Conservation (phyloP, 2,797 vertebrate species). For the Mastacembelus armatus region DNA sequence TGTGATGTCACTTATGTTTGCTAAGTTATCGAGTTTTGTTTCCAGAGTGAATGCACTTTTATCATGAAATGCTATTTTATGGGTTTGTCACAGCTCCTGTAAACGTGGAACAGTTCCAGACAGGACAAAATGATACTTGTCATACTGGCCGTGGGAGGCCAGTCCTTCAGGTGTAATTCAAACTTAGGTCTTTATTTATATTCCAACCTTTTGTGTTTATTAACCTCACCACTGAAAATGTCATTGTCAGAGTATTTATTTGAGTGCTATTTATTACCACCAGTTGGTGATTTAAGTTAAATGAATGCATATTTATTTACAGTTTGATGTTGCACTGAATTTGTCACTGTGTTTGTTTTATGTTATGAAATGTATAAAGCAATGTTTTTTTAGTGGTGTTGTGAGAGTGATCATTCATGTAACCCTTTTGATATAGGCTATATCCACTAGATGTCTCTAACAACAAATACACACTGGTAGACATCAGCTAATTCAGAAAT, state of each 20-base stretch:
- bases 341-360: slow-evolving; percentile 58
- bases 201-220: slow-evolving; percentile 27
- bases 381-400: slow-evolving; percentile 40
- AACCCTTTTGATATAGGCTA: not conserved
- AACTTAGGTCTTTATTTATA: slow-evolving; percentile 22
- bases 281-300: slow-evolving; percentile 49
- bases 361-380: slow-evolving; percentile 56
- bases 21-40: slow-evolving; percentile 27
- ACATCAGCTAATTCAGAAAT: not conserved
- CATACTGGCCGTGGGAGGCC: slow-evolving; percentile 18
- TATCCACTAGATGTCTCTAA: slow-evolving; percentile 69
- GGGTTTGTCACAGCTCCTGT: not conserved
- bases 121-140: slow-evolving; percentile 22
- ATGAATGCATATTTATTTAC: slow-evolving; percentile 70
- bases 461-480: not conserved
- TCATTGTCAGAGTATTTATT: slow-evolving; percentile 69
- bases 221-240: slow-evolving; percentile 35
- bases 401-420: slow-evolving; percentile 10
- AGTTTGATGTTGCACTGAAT: slow-evolving; percentile 69
- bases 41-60: slow-evolving; percentile 21
- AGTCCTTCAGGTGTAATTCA: slow-evolving; percentile 46
- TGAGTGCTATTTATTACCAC: slow-evolving; percentile 72
- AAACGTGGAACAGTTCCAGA: slow-evolving; percentile 14
- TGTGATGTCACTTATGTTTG: slow-evolving; percentile 6
- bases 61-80: slow-evolving; percentile 38